phyloP scores from a whole-genome alignment of 2,797 vertebrate genomes.

The Parauchenoglanis punctatus region DNA sequence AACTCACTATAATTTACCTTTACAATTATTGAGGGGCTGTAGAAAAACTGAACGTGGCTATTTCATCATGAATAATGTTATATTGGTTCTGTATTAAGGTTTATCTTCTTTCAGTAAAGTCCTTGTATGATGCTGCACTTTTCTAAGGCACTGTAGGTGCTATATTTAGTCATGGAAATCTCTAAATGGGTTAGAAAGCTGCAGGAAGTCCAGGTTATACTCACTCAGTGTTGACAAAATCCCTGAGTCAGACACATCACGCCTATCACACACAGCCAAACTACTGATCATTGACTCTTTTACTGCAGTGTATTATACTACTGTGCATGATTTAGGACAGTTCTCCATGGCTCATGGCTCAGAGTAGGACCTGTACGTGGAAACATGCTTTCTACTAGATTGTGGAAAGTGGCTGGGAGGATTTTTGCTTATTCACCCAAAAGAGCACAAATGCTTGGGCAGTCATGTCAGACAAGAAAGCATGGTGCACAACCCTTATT shows the following conservation, averaged over 20 bases:
- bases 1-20: not conserved
- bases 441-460: not conserved
- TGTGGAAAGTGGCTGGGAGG: not conserved
- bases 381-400: not conserved
- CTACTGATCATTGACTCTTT: not conserved
- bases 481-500: not conserved
- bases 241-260: not conserved
- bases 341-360: not conserved
- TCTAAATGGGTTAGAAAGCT: not conserved
- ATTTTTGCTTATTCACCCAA: not conserved
- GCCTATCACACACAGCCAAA: not conserved
- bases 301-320: not conserved
- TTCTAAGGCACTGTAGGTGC: not conserved
- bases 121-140: not conserved
- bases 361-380: not conserved
- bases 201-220: not conserved
- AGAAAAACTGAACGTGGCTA: not conserved
- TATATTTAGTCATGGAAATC: constrained; percentile 35
- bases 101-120: not conserved
- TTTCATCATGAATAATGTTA: not conserved
- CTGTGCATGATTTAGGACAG: not conserved
- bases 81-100: not conserved
- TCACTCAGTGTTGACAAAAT: not conserved
- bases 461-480: not conserved
- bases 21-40: not conserved